Percentiles rank a stretch among this genome's conserved stretches.
phyloP scores from a whole-genome alignment of 1,140 invertebrate species.

The Drosophila neocordata region DNA sequence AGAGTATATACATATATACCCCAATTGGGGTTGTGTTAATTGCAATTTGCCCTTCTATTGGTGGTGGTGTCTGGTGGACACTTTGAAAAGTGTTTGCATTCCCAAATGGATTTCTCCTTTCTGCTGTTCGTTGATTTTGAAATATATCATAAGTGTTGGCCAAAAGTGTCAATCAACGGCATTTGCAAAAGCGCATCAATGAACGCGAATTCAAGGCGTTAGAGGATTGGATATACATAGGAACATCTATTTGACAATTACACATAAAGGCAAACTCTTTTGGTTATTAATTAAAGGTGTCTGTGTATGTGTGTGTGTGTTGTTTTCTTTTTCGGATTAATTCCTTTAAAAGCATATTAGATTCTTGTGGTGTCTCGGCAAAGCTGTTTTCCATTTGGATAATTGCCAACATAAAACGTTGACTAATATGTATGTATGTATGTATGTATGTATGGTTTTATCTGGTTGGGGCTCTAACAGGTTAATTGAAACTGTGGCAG shows the following conservation, averaged over 20 bases:
- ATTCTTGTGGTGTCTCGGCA: too few species aligned
- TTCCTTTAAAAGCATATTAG: too few species aligned
- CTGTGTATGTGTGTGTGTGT: too few species aligned
- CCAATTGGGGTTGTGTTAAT: constrained; percentile 46
- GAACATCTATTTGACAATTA: constrained; percentile 30
- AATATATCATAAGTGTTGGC: constrained; percentile 72
- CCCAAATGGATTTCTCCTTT: constrained; percentile 64
- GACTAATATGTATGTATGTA: not conserved
- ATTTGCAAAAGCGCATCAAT: constrained; percentile 37
- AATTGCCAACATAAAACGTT: constrained; percentile 20
- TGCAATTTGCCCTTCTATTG: constrained; percentile 62
- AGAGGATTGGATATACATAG: constrained; percentile 34
- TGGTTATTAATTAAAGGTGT: too few species aligned
- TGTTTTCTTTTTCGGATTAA: too few species aligned
- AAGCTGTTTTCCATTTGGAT: constrained; percentile 36
- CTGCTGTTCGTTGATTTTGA: constrained; percentile 29
- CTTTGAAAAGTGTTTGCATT: constrained; percentile 63
- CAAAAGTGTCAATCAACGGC: constrained; percentile 63
- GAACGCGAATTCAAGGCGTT: constrained; percentile 32
- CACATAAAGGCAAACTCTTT: constrained; percentile 13
- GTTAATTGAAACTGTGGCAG: constrained; percentile 46
- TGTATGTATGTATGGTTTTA: too few species aligned
- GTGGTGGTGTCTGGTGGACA: constrained; percentile 30
- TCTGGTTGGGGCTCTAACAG: constrained; percentile 5
- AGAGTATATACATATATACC: too few species aligned